Base-by-base conservation (phyloP, 30 jellyfish, hydroid and myxozoan genomes). In the Phacellophora camtschatica region DNA sequence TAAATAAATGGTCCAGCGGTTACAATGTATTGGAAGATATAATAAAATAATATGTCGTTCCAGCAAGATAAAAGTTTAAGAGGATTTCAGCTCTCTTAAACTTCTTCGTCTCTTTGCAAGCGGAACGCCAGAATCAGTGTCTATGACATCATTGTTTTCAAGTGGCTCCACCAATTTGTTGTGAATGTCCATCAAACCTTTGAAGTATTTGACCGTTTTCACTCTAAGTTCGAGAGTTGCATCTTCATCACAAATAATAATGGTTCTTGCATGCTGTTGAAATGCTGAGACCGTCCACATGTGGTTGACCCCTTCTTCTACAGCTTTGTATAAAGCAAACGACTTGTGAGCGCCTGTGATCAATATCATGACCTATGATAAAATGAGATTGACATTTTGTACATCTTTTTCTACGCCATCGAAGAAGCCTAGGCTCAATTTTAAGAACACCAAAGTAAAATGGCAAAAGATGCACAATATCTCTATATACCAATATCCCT, bases 261-360 rank as follows among this genome's bases (percentile, higher is more conserved):
- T 65, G 33, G 98, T 92, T 41, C 94, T 63, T 10, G 98, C 89
- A 72, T 92, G 98, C 67, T 84, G 96, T 72, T 92, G 98, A 54
- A 92, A 92, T 19, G 98, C 98, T 29, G 98, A 92, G 5, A 92
- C 98, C 22, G 98, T 92, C 98, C 98, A 92, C 98, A 92, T 92
- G 82, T 92, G 98, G 59, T 77, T 92, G 56, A 92, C 95, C 34
- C 98, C 98, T 65, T 92, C 98, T 42, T 92, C 98, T 0, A 92
- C 65, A 20, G 98, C 98, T 59, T 92, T 92, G 81, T 92, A 66
- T 32, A 92, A 56, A 9, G 98, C 98, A 64, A 92, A 88, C 34
- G 98, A 88, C 53, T 92, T 92, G 55, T 75, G 88, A 35, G 96
- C 95, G 10, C 98, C 98, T 32, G 98, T 92, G 51, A 92, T 92